These are phyloP conservation scores for Bubo blakistoni DNA, from an alignment of 2,113 vertebrate species.

Conservation along the genomic window DNA sequence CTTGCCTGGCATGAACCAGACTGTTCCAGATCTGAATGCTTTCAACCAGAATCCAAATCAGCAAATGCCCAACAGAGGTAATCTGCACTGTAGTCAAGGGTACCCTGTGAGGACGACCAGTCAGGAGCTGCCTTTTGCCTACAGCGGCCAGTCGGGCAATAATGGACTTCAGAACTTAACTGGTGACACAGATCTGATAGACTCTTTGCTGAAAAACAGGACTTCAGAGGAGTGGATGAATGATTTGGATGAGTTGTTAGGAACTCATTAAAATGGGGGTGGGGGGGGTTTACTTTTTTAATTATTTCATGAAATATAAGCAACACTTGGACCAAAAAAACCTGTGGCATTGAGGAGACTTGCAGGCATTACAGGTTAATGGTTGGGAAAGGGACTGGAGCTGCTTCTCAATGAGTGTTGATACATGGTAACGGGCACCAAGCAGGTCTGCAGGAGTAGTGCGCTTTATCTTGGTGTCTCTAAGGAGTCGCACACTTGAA, in stretches of 20 bases:
- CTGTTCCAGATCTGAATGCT: conserved; percentile 83
- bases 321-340: conserved; percentile 80
- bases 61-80: conserved; percentile 74
- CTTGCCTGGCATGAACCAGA: conserved; percentile 76
- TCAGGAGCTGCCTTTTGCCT: conserved; percentile 89
- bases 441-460: conserved; percentile 13
- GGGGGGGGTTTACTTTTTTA: conserved; percentile 41
- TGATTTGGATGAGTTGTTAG: conserved; percentile 91
- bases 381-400: conserved; percentile 58
- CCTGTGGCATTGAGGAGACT: conserved; percentile 66
- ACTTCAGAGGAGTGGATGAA: conserved; percentile 97
- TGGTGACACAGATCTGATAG: conserved; percentile 90
- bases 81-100: conserved; percentile 87
- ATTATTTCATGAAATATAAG: conserved; percentile 61
- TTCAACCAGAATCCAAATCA: conserved; percentile 82
- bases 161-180: conserved; percentile 79
- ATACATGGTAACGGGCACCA: neutral
- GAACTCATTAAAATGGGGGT: conserved; percentile 78
- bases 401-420: conserved; percentile 38
- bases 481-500: neutral
- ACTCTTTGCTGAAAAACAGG: conserved; percentile 93
- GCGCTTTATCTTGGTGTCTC: neutral
- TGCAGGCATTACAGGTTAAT: conserved; percentile 55
- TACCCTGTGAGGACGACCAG: conserved; percentile 86
- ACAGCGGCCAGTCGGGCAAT: conserved; percentile 77